Evolutionary conservation across 2,797 vertebrate genomes (phyloP).

Genomic region (Falco columbarius): DNA sequence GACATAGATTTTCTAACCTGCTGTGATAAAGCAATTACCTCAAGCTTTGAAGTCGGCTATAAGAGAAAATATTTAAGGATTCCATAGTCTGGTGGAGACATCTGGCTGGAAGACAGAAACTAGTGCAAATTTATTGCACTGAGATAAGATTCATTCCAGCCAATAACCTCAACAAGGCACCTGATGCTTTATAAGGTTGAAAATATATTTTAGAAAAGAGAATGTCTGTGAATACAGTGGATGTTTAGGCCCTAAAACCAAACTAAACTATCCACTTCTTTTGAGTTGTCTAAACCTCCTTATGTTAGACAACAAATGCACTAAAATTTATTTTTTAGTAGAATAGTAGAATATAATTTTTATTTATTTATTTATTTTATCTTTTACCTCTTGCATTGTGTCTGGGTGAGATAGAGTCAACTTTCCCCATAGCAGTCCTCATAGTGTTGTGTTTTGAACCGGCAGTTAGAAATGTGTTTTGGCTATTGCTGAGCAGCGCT

Average conservation of each 20-base stretch:
- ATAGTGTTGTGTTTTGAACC: background rate
- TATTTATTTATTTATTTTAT: background rate
- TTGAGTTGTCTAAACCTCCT: background rate
- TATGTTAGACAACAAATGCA: background rate
- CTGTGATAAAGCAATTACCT: slow-evolving; percentile 51
- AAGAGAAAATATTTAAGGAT: slow-evolving; percentile 18
- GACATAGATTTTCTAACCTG: slow-evolving; percentile 18
- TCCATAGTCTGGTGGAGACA: slow-evolving; percentile 55
- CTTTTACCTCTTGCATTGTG: background rate
- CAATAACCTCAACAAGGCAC: background rate
- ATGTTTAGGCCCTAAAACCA: background rate
- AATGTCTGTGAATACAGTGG: background rate
- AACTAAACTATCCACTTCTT: background rate
- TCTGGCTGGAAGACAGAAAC: slow-evolving; percentile 57
- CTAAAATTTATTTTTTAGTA: accelerated
- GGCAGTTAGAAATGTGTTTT: background rate
- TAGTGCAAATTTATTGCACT: background rate
- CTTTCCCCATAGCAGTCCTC: background rate
- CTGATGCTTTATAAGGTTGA: background rate
- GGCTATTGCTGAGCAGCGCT: background rate
- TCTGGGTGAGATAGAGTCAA: background rate
- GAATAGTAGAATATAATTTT: background rate
- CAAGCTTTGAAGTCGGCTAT: slow-evolving; percentile 9
- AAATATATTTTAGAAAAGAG: background rate
- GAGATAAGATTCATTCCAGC: background rate